Evolutionary conservation across 2,113 vertebrate genomes (phyloP).

Genomic region (Perognathus longimembris): DNA sequence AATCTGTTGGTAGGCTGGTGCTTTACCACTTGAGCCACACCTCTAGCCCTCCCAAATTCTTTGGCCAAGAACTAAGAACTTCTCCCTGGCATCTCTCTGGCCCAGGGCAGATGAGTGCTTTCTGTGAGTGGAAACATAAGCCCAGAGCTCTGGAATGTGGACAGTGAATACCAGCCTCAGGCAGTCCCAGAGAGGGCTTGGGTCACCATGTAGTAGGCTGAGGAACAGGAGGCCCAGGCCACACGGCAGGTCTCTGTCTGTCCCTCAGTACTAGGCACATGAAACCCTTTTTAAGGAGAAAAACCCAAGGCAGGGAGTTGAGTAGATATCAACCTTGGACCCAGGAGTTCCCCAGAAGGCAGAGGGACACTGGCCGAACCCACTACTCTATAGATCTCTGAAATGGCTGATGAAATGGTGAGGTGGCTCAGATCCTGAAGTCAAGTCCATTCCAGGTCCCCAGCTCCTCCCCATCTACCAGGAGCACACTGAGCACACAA

Average conservation of each 20-base stretch:
- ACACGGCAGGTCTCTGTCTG: not conserved
- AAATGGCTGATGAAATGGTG: not conserved
- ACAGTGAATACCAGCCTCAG: not conserved
- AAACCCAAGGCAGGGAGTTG: not conserved
- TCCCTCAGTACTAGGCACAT: not conserved
- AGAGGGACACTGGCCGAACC: not conserved
- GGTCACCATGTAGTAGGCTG: not conserved
- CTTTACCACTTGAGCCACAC: no score
- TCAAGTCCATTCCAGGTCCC: not conserved
- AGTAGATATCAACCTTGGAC: not conserved
- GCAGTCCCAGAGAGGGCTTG: not conserved
- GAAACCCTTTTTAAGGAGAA: no score
- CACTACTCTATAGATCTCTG: no score
- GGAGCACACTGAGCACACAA: not conserved
- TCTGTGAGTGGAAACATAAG: not conserved
- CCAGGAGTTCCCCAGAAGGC: not conserved
- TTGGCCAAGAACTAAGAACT: not conserved
- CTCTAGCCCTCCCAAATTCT: not conserved
- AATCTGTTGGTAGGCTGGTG: no score
- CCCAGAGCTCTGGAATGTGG: not conserved
- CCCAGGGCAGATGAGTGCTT: not conserved
- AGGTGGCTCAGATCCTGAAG: not conserved
- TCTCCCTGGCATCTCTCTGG: not conserved
- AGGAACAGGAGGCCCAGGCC: not conserved
- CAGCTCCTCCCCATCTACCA: not conserved